These are phyloP conservation scores for Oeneis ivallda DNA, from an alignment of 2,888 invertebrate genomes.

Conservation along the genomic window DNA sequence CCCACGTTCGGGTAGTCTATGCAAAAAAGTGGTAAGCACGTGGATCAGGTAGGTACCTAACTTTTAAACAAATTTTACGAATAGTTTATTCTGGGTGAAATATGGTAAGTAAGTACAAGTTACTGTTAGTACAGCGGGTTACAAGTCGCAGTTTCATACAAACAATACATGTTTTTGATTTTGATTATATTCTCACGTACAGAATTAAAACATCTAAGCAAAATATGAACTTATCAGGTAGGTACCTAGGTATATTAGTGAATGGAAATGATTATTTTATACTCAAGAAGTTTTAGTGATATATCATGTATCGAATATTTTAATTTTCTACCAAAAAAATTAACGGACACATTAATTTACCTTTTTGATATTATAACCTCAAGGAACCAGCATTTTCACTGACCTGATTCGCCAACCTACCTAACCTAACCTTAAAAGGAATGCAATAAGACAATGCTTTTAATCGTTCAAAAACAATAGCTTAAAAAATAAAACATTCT, in stretches of 20 bases:
- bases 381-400: too few relatives aligned
- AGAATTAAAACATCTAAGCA: slow-evolving; percentile 3
- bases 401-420: not conserved
- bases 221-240: not conserved
- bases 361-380: too few relatives aligned
- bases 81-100: too few relatives aligned
- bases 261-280: not conserved
- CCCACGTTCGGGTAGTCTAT: too few relatives aligned
- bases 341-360: too few relatives aligned
- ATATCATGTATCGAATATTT: not conserved
- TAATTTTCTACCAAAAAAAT: too few relatives aligned
- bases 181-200: slow-evolving; percentile 63
- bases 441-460: not conserved
- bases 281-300: not conserved
- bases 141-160: slow-evolving; percentile 12
- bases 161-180: slow-evolving; percentile 61
- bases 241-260: not conserved
- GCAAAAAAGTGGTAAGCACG: too few relatives aligned
- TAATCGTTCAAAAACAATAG: slow-evolving; percentile 54
- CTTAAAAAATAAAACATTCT: slow-evolving; percentile 63
- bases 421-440: not conserved
- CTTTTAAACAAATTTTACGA: too few relatives aligned
- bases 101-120: slow-evolving; percentile 31
- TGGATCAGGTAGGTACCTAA: too few relatives aligned
- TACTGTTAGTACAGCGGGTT: slow-evolving; percentile 8